Evolutionary conservation across 2,888 invertebrate species (phyloP), one percentile per base, ranked within the genome.

Genomic region (Scelioninae gen. 1): DNA sequence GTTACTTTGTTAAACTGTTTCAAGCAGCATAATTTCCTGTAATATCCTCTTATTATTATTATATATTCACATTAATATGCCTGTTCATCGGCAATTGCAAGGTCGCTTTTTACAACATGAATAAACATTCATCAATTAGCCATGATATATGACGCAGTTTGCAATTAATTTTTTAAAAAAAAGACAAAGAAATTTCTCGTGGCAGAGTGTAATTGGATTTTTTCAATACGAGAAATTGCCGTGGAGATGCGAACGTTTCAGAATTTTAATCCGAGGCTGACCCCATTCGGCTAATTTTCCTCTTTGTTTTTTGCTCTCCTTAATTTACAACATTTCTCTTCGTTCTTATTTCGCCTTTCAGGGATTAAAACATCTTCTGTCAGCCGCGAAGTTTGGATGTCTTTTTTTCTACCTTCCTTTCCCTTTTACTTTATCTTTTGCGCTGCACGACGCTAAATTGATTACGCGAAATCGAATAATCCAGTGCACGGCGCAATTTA

Each of bases 221-320:
- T 40, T 58, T 58, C 56, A 56, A 56, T 34, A 15, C 15, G 11
- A 56, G 56, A 34, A 56, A 56, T 38, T 56, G 8, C 38, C 29
- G 8, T 11, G n/a, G 56, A 16, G 56, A 38, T 38, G 38, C 10
- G 38, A 38, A 38, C 10, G 38, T 56, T 56, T 38, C 38, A 38
- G 56, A 56, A 56, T 56, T 38, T 56, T 56, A 38, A 56, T 38
- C 38, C 38, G 23, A 56, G 56, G n/a, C n/a, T n/a, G n/a, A n/a
- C n/a, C n/a, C n/a, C n/a, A n/a, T n/a, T n/a, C n/a, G n/a, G n/a
- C n/a, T n/a, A n/a, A n/a, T n/a, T n/a, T n/a, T n/a, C n/a, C n/a
- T n/a, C n/a, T n/a, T n/a, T n/a, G n/a, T n/a, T n/a, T n/a, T n/a
- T n/a, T n/a, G n/a, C n/a, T n/a, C n/a, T n/a, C n/a, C n/a, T n/a